Evolutionary conservation across 2,113 vertebrate genomes (phyloP).

Genomic region (Pygoscelis adeliae): DNA sequence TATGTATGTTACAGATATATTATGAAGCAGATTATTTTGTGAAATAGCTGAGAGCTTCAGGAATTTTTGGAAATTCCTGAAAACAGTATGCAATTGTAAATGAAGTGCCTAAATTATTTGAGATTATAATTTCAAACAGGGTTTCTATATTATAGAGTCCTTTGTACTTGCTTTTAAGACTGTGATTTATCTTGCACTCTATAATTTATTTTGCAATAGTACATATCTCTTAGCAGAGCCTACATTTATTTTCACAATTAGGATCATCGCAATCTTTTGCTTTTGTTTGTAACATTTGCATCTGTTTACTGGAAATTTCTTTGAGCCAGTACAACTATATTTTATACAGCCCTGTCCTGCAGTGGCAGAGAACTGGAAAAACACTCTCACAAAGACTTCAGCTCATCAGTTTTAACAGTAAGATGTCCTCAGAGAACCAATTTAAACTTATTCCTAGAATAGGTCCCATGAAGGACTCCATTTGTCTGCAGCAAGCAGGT

Average conservation of each 20-base stretch:
- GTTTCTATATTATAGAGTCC: neutral
- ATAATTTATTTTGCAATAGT: neutral
- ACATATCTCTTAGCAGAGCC: neutral
- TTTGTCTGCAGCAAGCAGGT: neutral
- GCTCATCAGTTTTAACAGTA: neutral
- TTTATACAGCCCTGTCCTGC: neutral
- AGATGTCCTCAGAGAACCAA: neutral
- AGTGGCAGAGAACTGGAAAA: neutral
- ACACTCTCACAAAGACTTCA: neutral
- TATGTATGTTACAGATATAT: fast-evolving
- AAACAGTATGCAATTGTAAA: neutral
- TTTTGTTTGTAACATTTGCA: neutral
- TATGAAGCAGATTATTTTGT: neutral
- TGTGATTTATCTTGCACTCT: neutral
- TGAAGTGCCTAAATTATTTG: neutral
- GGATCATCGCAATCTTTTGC: neutral
- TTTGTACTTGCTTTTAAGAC: neutral
- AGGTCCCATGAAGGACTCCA: neutral
- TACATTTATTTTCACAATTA: neutral
- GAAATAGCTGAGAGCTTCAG: neutral
- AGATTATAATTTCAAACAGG: neutral
- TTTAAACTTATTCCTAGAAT: neutral
- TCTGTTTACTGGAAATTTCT: neutral
- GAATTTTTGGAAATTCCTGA: neutral
- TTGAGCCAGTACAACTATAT: neutral